Evolutionary conservation across 2,113 vertebrate genomes (phyloP), one percentile per base, ranked within the genome.

Genomic region (Galeopterus variegatus): DNA sequence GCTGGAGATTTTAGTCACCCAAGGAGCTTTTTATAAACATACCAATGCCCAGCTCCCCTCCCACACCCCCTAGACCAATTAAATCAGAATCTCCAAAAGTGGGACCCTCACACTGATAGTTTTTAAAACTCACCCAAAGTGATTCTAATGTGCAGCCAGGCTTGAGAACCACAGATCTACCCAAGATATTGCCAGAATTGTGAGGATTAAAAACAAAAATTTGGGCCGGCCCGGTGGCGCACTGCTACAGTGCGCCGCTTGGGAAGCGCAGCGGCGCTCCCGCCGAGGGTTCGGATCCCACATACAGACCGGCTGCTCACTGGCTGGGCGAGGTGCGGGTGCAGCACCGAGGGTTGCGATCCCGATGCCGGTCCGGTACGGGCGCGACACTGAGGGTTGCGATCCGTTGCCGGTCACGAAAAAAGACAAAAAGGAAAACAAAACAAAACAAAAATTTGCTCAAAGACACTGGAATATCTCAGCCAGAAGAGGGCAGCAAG

Each of bases 401-500:
- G n/a, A n/a, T n/a, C n/a, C n/a, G n/a, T n/a, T n/a, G n/a, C n/a
- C n/a, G n/a, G n/a, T n/a, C n/a, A n/a, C n/a, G n/a, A n/a, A n/a
- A n/a, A n/a, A n/a, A n/a, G n/a, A n/a, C n/a, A n/a, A n/a, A n/a
- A n/a, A n/a, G n/a, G n/a, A n/a, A n/a, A n/a, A n/a, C n/a, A n/a
- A n/a, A n/a, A n/a, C n/a, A 94, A 95, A 91, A 73, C 15, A 24
- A 91, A 95, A 96, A 88, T 72, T 58, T 45, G 21, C 24, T 95
- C 80, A 86, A 28, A 23, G 60, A 48, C 58, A 70, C 54, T n/a
- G 72, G 80, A 86, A 94, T 33, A 8, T 80, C 75, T 76, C 60
- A 60, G 64, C 96, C 97, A 98, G 96, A 96, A 97, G 97, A 97
- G 97, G 97, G 97, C 97, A 97, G 97, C 93, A 97, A 90, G 89